Evolutionary conservation across 2,113 vertebrate genomes (phyloP).

Genomic region (Macrotus californicus): DNA sequence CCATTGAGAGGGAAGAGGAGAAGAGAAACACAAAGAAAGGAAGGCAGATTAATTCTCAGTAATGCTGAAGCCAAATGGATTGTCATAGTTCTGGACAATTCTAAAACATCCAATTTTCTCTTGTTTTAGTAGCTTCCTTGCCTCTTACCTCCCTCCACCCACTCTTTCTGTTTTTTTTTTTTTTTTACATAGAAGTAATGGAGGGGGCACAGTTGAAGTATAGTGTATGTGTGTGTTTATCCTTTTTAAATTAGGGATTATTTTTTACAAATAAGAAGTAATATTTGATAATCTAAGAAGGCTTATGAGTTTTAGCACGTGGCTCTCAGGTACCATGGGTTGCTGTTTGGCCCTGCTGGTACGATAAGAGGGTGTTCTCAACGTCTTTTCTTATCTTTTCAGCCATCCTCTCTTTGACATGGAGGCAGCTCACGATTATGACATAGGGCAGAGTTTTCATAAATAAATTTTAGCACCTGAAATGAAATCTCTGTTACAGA

Average conservation of each 20-base stretch:
- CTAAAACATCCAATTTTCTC: not conserved
- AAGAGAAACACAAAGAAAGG: not conserved
- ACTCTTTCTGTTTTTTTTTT: no score
- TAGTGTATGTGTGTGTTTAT: not conserved
- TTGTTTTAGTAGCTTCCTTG: not conserved
- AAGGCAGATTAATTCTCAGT: not conserved
- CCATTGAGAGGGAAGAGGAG: not conserved
- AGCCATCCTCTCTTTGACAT: not conserved
- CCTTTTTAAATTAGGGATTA: not conserved
- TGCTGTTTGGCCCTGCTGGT: not conserved
- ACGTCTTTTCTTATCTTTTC: not conserved
- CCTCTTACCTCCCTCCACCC: fast-evolving
- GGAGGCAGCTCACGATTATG: not conserved
- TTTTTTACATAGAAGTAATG: not conserved
- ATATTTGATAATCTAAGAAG: not conserved
- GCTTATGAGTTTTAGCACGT: not conserved
- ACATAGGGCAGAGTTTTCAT: not conserved
- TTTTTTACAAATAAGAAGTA: not conserved
- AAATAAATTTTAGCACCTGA: not conserved
- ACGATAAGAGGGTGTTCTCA: not conserved
- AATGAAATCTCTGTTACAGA: not conserved
- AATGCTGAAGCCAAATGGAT: not conserved
- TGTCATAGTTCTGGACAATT: not conserved
- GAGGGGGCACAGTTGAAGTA: not conserved
- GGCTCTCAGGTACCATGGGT: not conserved